phyloP scores from a whole-genome alignment of 2,888 invertebrate species.

The Physocephala rufipes region DNA sequence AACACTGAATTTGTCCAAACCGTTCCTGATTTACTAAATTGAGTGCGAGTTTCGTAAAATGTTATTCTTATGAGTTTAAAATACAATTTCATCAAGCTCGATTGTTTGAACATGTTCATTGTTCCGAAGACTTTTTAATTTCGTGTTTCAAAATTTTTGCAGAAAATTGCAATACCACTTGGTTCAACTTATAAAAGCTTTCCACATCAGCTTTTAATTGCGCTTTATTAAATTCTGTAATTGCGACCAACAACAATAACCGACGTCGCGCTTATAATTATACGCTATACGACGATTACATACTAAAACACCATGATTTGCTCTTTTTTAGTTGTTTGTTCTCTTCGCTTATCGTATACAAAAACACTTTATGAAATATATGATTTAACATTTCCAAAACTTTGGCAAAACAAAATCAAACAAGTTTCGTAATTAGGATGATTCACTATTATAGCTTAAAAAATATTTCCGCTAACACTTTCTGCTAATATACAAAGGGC shows the following conservation, averaged over 20 bases:
- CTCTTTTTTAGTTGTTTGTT: conserved; percentile 10
- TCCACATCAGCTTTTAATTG: conserved; percentile 11
- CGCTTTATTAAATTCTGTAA: conserved; percentile 21
- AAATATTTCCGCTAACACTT: conserved; percentile 13
- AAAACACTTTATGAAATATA: conserved; percentile 15
- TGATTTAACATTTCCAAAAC: not conserved
- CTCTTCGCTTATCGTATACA: conserved; percentile 17
- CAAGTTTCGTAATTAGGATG: not conserved
- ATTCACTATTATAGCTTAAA: not conserved
- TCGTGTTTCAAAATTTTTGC: too few relatives aligned
- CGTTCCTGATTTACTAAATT: too few relatives aligned
- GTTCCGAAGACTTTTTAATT: too few relatives aligned
- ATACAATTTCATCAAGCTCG: too few relatives aligned
- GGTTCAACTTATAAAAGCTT: not conserved
- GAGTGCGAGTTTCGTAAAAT: too few relatives aligned
- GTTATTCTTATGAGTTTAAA: too few relatives aligned
- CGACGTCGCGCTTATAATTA: not conserved
- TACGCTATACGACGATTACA: conserved; percentile 10
- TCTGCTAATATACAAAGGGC: not conserved
- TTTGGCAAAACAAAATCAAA: conserved; percentile 13
- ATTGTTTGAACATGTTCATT: too few relatives aligned
- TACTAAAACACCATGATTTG: not conserved
- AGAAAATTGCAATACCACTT: too few relatives aligned
- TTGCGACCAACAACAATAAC: conserved; percentile 19
- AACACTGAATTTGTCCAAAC: too few relatives aligned